Evolutionary conservation across 2,888 invertebrate species (phyloP), one percentile per base, ranked within the genome.

Genomic region (Adelognathus sp.): DNA sequence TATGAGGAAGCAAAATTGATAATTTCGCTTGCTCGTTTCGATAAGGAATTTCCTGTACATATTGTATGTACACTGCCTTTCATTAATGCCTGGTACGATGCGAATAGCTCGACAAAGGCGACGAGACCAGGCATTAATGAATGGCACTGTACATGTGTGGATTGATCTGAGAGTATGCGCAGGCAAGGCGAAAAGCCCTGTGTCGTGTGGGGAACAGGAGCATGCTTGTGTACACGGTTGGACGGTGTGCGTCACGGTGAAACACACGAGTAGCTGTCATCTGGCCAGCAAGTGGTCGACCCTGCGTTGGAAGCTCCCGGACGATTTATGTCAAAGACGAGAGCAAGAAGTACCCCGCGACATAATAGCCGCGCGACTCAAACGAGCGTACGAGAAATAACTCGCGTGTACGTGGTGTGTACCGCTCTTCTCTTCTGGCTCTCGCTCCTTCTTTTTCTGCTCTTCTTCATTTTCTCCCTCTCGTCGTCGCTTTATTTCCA

Each of bases 271-370:
- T 81, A 63, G 66, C 82, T 84, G 84, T 86, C 87, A 86, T 86
- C 84, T 85, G 85, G 85, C 82, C 80, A 79, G 84, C 86, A 86
- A 87, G 87, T 86, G 86, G 86, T 86, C 84, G 86, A 77, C 78
- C 77, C 79, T 67, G 76, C 77, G 64, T 56, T 81, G 76, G 67
- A 80, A 81, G 78, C 81, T 75, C 72, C 64, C 69, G 76, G 76
- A 81, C 82, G 79, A 85, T 85, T 85, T 83, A 82, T 84, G 83
- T 80, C 80, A 81, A 81, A 82, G 77, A 74, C 80, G 75, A 81
- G 74, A 50, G 80, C 74, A 74, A 79, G 82, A 82, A 80, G 76
- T 79, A 78, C 78, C 73, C 54, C 77, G 63, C 63, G 77, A 74
- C 74, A 75, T 77, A 80, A 80, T 80, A 75, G 77, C 77, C 67